Base-by-base conservation (phyloP, 2,888 invertebrate genomes). In the Isotomurus palustris region DNA sequence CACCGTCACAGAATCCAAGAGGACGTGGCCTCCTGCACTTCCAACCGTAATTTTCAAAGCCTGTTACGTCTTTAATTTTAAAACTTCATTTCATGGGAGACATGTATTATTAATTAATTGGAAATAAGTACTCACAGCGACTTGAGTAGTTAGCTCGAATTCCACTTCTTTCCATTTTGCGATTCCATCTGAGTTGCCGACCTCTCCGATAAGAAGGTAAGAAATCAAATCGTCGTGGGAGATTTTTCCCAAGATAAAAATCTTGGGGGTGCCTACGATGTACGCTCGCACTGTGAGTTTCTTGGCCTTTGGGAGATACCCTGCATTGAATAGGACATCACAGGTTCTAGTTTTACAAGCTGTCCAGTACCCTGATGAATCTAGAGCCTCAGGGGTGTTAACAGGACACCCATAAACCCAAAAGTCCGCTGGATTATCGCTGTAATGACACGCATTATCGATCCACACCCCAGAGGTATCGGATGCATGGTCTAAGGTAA, bases 321-420 rank as follows among this genome's bases (percentile, higher is more conserved):
- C 19, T 48, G n/a, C 14, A 19, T 28, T n/a, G 41, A 48, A 2
- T 8, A 28, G 3, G 47, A 17, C 12, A 17, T 27, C 17, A 12
- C 19, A 19, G 5, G 14, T 27, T 8, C 17, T 44, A 14, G 28
- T 21, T 10, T 19, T 19, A 24, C 55, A 55, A 14, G 40, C 22
- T 17, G 2, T 50, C 56, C 56, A 56, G 35, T 24, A 50, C 3
- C 56, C 56, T 24, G 10, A 28, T 3, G 17, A 3, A 27, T 27
- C 17, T 6, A 24, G 19, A 22, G 24, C 28, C 8, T 21, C 28
- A 12, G 25, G 25, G 3, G 24, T 35, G 17, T 21, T 28, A 1
- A 29, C 35, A 14, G 38, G 29, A 41, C 56, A 56, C 10, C 56
- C 56, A 41, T 25, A 56, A 3, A 35, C 56, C 50, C 50, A 56